Evolutionary conservation across 2,888 invertebrate genomes (phyloP).

Genomic region (Tiliacea aurago): DNA sequence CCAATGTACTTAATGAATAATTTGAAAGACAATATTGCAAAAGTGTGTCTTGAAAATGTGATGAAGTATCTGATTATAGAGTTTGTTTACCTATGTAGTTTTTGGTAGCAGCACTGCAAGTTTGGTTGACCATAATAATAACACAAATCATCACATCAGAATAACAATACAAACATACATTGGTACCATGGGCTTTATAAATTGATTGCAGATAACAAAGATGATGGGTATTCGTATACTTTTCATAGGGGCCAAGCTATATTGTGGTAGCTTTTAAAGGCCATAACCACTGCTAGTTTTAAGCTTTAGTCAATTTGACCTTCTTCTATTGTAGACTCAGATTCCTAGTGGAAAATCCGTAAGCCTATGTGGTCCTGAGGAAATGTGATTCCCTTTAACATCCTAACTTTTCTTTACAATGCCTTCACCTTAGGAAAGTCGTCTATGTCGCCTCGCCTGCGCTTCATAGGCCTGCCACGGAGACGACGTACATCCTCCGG

Average conservation of each 20-base stretch:
- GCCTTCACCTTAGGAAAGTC: constrained; percentile 53
- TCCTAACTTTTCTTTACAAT: constrained; percentile 43
- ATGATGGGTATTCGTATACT: constrained; percentile 16
- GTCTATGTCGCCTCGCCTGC: constrained; percentile 47
- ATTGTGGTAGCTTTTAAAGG: not conserved
- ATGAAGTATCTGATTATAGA: not conserved
- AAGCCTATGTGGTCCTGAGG: not conserved
- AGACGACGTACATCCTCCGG: constrained; percentile 51
- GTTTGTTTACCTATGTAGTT: not conserved
- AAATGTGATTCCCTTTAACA: constrained; percentile 25
- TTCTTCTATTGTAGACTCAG: not conserved
- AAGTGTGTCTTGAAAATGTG: not conserved
- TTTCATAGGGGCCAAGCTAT: not conserved
- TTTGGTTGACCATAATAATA: constrained; percentile 1
- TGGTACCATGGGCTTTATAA: not conserved
- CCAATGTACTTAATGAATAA: constrained; percentile 6
- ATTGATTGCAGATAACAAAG: constrained; percentile 8
- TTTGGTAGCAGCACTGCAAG: not conserved
- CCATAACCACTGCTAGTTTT: not conserved
- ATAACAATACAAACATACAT: not conserved
- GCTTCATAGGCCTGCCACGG: constrained; percentile 51
- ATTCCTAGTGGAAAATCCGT: not conserved
- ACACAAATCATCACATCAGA: not conserved
- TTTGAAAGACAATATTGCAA: not conserved
- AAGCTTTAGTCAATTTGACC: not conserved